Evolutionary conservation across 2,113 vertebrate genomes (phyloP), one percentile per base, ranked within the genome.

Genomic region (Actenoides lindsayi): DNA sequence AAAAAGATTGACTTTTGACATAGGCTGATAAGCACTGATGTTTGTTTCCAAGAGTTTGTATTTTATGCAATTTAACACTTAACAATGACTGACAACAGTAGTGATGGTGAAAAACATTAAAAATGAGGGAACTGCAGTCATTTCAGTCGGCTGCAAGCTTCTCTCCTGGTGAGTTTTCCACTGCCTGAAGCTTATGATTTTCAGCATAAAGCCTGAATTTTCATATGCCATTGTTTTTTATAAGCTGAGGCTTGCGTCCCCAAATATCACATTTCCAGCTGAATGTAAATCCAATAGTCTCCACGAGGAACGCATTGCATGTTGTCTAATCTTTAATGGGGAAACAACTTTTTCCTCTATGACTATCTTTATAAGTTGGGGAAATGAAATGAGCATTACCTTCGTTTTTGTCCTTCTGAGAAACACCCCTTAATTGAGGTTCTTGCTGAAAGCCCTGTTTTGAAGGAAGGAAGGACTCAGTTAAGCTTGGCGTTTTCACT

Each of bases 1-100:
- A 95, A 94, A 94, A 94, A 96, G n/a, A 96, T 87, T 96, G 96
- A 96, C 93, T 97, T 96, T 92, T 97, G 92, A 94, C 95, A 97
- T 81, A 83, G 92, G 86, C 96, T 96, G 94, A 95, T 97, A 96
- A 96, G 83, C 93, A 71, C 92, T 28, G 94, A 83, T 97, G 93
- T 94, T 96, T 95, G 82, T 83, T 96, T 96, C 93, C 93, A 96
- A 94, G 93, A 82, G 85, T 94, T 92, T 93, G 94, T 93, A 70
- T 93, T 96, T 96, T 96, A 96, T 95, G 90, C 85, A 95, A 90
- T 96, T 96, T 96, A 93, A 89, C 92, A 44, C 93, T 82, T 94
- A 95, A 96, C 93, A 95, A 96, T 96, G 93, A 97, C 83, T 96
- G 94, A 95, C 94, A 96, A 90, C 73, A 35, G 73, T 6, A 75